Evolutionary conservation across 1,140 invertebrate genomes (phyloP), one percentile per base, ranked within the genome.

Genomic region (Panulirus ornatus): DNA sequence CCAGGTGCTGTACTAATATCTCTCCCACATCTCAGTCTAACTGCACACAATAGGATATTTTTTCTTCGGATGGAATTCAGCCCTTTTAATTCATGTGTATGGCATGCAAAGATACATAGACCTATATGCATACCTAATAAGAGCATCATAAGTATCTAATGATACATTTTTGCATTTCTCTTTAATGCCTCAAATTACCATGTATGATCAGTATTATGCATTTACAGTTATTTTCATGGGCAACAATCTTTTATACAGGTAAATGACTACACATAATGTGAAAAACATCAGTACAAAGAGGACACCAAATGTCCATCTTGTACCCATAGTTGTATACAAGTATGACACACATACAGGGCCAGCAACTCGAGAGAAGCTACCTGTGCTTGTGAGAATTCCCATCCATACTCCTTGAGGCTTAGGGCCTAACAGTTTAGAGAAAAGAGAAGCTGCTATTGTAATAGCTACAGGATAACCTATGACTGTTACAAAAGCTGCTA

Each of bases 321-420:
- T 90, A 11, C 92, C 92, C 30, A 92, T 30, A 19, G 51, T 73
- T 19, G 91, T 91, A 51, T 92, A 92, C 8, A 92, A 76, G 78
- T 91, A 92, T n/a, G 90, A 91, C 8, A 92, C 91, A 73, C 91
- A 87, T 88, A 92, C 92, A 9, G 92, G 92, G 16, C 92, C 92
- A 14, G 70, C 44, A 8, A 92, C 91, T 9, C 92, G 84, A 6
- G 91, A 90, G 11, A 92, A 58, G 38, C 91, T 89, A 0, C 92
- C 92, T 58, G 85, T 79, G 40, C 91, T 90, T 5, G 91, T 91
- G 63, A 92, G 73, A 27, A 91, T 44, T 42, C 92, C 92, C 92
- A 92, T 92, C 92, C 92, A 92, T 1, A 92, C 63, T n/a, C 92
- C 92, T 75, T 92, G 88, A 34, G 84, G 86, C 22, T 88, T 88